Base-by-base conservation (phyloP, 2,797 vertebrate species). In the Darevskia mixta region DNA sequence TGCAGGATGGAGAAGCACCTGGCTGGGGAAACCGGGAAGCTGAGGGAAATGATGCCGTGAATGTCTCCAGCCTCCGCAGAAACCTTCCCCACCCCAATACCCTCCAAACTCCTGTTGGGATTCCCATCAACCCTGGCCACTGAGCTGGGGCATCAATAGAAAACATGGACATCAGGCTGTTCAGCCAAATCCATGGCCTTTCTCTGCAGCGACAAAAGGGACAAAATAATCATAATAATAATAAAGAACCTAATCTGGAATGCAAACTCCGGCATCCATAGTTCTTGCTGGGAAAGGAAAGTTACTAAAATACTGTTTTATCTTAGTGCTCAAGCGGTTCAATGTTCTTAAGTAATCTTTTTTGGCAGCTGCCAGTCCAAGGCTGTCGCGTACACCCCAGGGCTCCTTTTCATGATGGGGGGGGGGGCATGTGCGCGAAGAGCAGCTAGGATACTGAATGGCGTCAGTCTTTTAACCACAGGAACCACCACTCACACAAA, bases 251-350 rank as follows among this genome's bases (percentile, higher is more conserved):
- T 95, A 93, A 25, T 86, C 92, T 94, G 92, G 95, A 96, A 95
- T 95, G 95, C 92, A 96, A 97, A 95, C 96, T 94, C 95, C 96
- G 95, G 95, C 95, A 96, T 96, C 88, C 85, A 96, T 96, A 92
- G 93, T 94, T 55, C 49, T 55, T 13, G 49, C 20, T 86, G 41
- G 93, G 0, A 0, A 85, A 75, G 38, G 20, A 79, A 82, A 92
- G 86, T 95, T 96, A 97, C 95, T 97, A 97, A 97, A 97, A 97
- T 97, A 97, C 95, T 97, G 97, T 93, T 0, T 8, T 86, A 95
- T 96, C 66, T 97, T 96, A 94, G 95, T 97, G 96, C 94, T 93
- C 92, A 94, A 95, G 95, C 96, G 90, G 93, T 96, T 95, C 89
- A 58, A 91, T 94, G 92, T 94, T 93, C 93, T 94, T 93, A 87